Evolutionary conservation across 2,888 invertebrate genomes (phyloP), one percentile per base, ranked within the genome.

Genomic region (Melipona beecheii): DNA sequence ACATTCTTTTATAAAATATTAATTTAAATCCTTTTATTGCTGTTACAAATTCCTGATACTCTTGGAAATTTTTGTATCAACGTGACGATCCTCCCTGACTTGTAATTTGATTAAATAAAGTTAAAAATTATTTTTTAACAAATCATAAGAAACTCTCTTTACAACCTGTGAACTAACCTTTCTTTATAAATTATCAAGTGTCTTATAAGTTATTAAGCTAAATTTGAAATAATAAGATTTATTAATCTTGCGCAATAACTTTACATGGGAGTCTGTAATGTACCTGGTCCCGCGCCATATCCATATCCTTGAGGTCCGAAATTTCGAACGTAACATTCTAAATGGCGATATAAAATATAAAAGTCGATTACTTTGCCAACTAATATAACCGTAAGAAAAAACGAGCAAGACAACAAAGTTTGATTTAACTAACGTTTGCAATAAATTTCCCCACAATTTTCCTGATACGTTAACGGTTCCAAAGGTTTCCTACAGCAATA

Each of bases 381-480:
- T 24, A 17, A 21, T 60, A 21, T 60, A 50, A 58, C 19, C 17
- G 15, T 21, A 54, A 24, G 9, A 24, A 36, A 17, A 15, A 21
- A 31, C 24, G 6, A 27, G 3, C 11, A 17, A 17, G n/a, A 6
- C 43, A n/a, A 27, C 4, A 24, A 56, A 65, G 50, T 27, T 54
- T 15, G 27, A 50, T 43, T 15, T 24, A 27, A 93, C 95, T 93
- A 92, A 95, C 95, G 95, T 93, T 95, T 95, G 90, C 95, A 95
- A 90, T 95, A 95, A 86, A 95, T 95, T 89, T 95, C 95, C 17
- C 95, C 95, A 69, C 94, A 94, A 79, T 95, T 94, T 85, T 95
- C 95, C 79, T 94, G 95, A 75, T 95, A 94, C 62, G 94, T 95
- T 84, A 95, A 92, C 19, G 95, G 92, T 83, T 95, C 95, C 84